Conservation (phyloP, 2,797 vertebrate genomes). For the Falco peregrinus region DNA sequence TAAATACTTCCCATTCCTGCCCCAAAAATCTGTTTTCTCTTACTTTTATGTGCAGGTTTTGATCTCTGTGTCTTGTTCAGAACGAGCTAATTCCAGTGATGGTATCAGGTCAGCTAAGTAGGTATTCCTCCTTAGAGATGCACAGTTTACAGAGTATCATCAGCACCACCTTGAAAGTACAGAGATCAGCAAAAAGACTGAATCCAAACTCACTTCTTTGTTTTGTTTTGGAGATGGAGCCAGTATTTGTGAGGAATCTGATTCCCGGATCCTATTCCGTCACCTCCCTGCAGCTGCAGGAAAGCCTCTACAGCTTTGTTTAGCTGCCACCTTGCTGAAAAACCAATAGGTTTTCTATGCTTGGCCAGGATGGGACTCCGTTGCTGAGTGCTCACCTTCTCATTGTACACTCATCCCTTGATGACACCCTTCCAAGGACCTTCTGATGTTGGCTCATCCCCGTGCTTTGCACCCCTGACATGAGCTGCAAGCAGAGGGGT, state of each 20-base stretch:
- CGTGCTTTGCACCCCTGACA: background rate
- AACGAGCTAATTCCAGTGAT: background rate
- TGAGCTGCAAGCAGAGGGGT: background rate
- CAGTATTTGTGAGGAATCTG: background rate
- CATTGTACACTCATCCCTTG: accelerated
- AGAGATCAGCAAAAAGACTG: background rate
- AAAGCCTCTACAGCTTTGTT: background rate
- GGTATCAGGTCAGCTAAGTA: constrained; percentile 13
- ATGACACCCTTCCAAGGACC: background rate
- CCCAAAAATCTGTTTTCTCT: background rate
- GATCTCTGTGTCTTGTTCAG: background rate
- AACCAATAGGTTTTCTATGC: background rate
- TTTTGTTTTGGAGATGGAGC: background rate
- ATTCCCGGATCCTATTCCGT: background rate
- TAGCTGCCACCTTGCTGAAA: background rate
- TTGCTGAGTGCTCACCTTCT: background rate
- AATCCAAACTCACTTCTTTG: background rate
- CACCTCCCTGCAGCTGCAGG: background rate
- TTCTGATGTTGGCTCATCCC: background rate
- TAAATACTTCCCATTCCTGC: background rate
- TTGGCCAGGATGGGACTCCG: background rate
- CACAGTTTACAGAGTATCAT: background rate
- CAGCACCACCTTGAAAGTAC: background rate
- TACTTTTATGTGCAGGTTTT: constrained; percentile 45
- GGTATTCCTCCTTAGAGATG: background rate